A percentile compares a stretch with the other conserved stretches of the same genome.
These are phyloP conservation scores for Ophion slaviceki DNA, from an alignment of 2,888 invertebrate species.

Conservation along the genomic window DNA sequence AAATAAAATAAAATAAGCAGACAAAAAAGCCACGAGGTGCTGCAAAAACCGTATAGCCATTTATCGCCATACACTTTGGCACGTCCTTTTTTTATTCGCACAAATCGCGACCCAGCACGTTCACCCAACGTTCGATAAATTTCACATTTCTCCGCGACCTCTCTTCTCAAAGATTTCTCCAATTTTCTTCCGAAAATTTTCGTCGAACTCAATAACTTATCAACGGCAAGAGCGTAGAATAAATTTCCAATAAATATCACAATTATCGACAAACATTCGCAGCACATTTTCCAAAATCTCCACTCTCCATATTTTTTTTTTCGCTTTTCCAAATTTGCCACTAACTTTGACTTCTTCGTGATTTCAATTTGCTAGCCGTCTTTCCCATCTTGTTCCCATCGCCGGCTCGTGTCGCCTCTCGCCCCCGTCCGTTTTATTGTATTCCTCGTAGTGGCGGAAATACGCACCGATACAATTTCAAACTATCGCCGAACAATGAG, in stretches of 20 bases:
- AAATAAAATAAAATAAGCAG: neutral
- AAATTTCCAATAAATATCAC: neutral
- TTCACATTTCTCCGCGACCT: neutral
- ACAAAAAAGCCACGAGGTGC: neutral
- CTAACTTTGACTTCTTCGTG: constrained; percentile 78
- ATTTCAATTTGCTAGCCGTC: constrained; percentile 78
- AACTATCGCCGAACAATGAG: neutral
- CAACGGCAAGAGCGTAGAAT: too few species aligned
- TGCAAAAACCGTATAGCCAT: neutral
- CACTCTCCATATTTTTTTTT: neutral
- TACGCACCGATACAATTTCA: neutral
- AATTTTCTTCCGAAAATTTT: neutral
- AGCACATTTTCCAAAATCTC: neutral
- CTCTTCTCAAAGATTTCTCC: neutral
- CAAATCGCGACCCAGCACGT: neutral
- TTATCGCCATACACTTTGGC: neutral
- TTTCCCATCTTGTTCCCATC: constrained; percentile 76
- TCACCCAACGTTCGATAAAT: neutral
- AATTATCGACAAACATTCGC: neutral
- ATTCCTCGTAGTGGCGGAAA: neutral
- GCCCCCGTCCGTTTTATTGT: neutral
- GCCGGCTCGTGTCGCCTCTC: constrained; percentile 14
- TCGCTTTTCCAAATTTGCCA: constrained; percentile 44
- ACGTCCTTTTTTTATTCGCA: neutral
- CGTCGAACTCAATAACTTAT: too few species aligned